Conservation (phyloP, 1,140 invertebrate genomes). For the Leptinotarsa lineolata region DNA sequence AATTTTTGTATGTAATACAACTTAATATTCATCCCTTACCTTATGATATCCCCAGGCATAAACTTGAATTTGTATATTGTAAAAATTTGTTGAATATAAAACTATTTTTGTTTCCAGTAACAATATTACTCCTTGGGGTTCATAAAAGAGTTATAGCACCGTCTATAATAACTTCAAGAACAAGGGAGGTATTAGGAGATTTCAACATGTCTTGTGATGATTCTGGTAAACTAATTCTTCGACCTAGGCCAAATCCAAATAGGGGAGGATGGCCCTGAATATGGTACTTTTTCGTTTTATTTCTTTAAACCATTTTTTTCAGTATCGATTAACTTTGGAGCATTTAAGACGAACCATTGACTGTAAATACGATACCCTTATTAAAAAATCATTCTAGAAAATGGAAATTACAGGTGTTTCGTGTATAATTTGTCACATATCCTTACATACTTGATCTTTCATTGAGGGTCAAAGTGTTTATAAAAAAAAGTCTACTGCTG, state of each 20-base stretch:
- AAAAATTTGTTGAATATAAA: background rate
- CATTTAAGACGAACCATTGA: too few species aligned
- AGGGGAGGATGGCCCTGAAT: background rate
- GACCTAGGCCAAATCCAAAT: slow-evolving; percentile 67
- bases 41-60: too few species aligned
- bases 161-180: slow-evolving; percentile 91
- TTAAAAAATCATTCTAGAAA: background rate
- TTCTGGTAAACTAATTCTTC: slow-evolving; percentile 87
- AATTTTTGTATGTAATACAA: too few species aligned
- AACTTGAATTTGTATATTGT: too few species aligned
- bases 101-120: slow-evolving; percentile 64
- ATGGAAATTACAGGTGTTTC: too few species aligned
- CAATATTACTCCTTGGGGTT: slow-evolving; percentile 89
- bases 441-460: too few species aligned
- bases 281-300: background rate
- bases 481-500: too few species aligned
- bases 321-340: too few species aligned
- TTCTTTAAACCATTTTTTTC: too few species aligned
- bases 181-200: slow-evolving; percentile 85
- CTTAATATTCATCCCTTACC: too few species aligned
- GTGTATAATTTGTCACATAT: too few species aligned
- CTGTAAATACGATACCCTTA: background rate
- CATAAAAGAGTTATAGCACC: slow-evolving; percentile 95
- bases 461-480: too few species aligned
- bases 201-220: slow-evolving; percentile 99